These are phyloP conservation scores for Dromius quadrimaculatus DNA, from an alignment of 2,888 invertebrate species.

Conservation along the genomic window DNA sequence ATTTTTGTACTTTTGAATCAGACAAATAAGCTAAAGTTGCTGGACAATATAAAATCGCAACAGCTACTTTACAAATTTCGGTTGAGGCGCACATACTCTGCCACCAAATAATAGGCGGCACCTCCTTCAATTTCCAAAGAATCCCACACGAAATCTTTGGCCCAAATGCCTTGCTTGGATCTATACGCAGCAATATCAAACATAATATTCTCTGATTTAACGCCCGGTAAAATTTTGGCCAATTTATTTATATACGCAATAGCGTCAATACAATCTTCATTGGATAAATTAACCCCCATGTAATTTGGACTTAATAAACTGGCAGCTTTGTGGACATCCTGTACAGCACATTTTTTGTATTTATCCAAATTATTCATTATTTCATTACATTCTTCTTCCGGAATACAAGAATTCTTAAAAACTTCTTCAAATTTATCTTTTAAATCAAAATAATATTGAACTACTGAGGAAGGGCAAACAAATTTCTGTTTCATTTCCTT, in stretches of 20 bases:
- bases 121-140: neutral
- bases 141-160: constrained; percentile 6
- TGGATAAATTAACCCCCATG: constrained; percentile 10
- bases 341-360: neutral
- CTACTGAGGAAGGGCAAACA: neutral
- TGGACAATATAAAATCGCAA: constrained; percentile 3
- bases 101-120: constrained; percentile 25
- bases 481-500: constrained; percentile 2
- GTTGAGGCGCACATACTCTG: constrained; percentile 26
- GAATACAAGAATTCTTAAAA: neutral
- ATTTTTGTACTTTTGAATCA: neutral
- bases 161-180: constrained; percentile 22
- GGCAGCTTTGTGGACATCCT: constrained; percentile 24
- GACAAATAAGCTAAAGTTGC: neutral
- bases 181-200: constrained; percentile 22
- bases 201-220: constrained; percentile 24
- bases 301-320: constrained; percentile 6
- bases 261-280: constrained; percentile 12
- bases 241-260: constrained; percentile 11
- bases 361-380: neutral
- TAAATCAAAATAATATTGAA: constrained; percentile 1
- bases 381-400: neutral
- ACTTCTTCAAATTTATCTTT: constrained; percentile 7
- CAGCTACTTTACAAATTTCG: constrained; percentile 19
- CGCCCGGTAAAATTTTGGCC: neutral